Base-by-base conservation (phyloP, 2,113 vertebrate genomes). In the Heterotilapia buettikoferi region DNA sequence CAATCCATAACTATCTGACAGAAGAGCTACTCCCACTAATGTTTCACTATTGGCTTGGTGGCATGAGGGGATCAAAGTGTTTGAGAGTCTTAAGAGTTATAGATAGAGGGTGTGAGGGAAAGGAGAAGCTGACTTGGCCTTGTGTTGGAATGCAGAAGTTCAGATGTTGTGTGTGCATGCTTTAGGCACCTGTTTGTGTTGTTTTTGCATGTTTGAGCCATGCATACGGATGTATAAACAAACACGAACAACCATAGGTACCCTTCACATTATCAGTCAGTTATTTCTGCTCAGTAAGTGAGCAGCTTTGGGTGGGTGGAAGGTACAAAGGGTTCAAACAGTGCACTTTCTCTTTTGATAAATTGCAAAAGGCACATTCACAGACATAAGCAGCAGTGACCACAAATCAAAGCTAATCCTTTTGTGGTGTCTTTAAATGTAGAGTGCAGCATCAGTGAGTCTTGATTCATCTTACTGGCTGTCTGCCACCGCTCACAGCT, bases 1-100 rank as follows among this genome's bases (percentile, higher is more conserved):
- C 85, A 63, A 94, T 93, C 92, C 71, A 92, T 93, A 95, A 84
- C 59, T 63, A 40, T 89, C 82, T 79, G 88, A 92, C 86, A 68
- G 56, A 80, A 82, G 61, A 43, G 84, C 18, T 45, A 47, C 71
- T 85, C 90, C 89, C 36, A 26, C 86, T 82, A 45, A 76, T 86
- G 85, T 86, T 92, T 90, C 88, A 82, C 57, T 33, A 38, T 66
- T 10, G 82, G 40, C 80, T 79, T n/a, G 53, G 80, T 68, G 6
- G 52, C 84, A 84, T 90, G 92, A 92, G 59, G 18, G 33, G 81
- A 92, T 91, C 87, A 93, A 89, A 90, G 91, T 86, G 86, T 92
- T 89, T 90, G 56, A 61, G 80, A 89, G 89, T 76, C 61, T 79
- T 85, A 43, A 53, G 88, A 83, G 86, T 83, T 82, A 88, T 78